Conservation (phyloP, 2,113 vertebrate species). For the Halichoeres trimaculatus region DNA sequence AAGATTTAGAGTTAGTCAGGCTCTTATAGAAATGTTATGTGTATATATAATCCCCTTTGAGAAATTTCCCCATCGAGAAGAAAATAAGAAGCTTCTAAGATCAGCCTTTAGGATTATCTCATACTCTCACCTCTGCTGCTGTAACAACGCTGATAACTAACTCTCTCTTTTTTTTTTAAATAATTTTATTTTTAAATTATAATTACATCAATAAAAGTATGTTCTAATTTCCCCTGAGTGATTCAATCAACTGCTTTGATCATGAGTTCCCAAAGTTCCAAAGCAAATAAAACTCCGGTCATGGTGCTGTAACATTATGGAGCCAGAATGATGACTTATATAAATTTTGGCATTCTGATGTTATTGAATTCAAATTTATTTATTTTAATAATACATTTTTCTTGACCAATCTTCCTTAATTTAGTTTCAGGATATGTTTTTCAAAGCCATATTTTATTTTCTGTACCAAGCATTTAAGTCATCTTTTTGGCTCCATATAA, state of each 20-base stretch:
- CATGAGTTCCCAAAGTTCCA: constrained; percentile 30
- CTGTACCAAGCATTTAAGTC: too few relatives aligned
- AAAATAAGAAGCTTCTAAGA: constrained; percentile 24
- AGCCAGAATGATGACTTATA: too few relatives aligned
- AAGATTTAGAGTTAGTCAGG: background rate
- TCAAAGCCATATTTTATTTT: too few relatives aligned
- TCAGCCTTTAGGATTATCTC: constrained; percentile 55
- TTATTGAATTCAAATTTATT: too few relatives aligned
- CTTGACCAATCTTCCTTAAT: too few relatives aligned
- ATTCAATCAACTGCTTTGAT: constrained; percentile 25
- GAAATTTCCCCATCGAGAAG: constrained; percentile 21
- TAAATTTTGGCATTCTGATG: too few relatives aligned
- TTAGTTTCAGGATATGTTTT: too few relatives aligned
- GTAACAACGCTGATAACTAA: constrained; percentile 53
- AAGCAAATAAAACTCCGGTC: background rate
- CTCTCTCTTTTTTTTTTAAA: constrained; percentile 9
- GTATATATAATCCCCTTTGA: constrained; percentile 38
- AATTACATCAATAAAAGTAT: constrained; percentile 13
- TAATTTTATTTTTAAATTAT: constrained; percentile 11
- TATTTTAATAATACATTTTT: too few relatives aligned
- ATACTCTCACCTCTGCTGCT: constrained; percentile 47
- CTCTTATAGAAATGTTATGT: constrained; percentile 11
- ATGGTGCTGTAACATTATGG: too few relatives aligned
- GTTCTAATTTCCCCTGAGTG: background rate
- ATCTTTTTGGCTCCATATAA: too few relatives aligned